phyloP scores from a whole-genome alignment of 2,113 vertebrate genomes.

The Nothocercus julius region DNA sequence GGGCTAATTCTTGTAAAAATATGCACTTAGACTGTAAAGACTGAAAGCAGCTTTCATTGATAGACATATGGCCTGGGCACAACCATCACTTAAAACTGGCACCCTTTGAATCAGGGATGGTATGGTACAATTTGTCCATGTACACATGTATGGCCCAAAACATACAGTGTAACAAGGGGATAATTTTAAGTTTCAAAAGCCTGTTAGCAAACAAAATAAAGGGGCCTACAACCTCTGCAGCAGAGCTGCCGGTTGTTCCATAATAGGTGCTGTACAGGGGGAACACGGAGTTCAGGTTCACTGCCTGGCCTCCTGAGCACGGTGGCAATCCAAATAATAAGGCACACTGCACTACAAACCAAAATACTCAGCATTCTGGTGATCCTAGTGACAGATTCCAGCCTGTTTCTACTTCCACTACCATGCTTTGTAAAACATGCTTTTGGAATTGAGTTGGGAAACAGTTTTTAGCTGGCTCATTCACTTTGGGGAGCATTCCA shows the following conservation, averaged over 20 bases:
- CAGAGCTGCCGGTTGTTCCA: neutral
- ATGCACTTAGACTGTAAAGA: neutral
- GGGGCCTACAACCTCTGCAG: neutral
- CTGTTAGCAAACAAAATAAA: neutral
- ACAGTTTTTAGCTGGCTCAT: neutral
- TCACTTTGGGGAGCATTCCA: neutral
- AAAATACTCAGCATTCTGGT: neutral
- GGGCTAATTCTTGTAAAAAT: neutral
- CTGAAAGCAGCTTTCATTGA: neutral
- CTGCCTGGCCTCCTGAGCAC: neutral
- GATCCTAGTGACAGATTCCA: neutral
- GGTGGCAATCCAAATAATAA: neutral
- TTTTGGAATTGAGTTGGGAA: neutral
- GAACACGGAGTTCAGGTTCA: neutral
- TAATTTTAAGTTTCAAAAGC: neutral
- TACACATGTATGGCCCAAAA: neutral
- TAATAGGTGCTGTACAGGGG: neutral
- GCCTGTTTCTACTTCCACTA: neutral
- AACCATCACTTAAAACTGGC: neutral
- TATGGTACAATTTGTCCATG: neutral
- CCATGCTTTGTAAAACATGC: neutral
- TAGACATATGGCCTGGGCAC: fast-evolving
- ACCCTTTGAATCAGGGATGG: neutral
- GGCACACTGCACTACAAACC: neutral
- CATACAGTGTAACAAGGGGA: fast-evolving